Base-by-base conservation (phyloP, 2,797 vertebrate genomes). In the Pachyuromys duprasi region DNA sequence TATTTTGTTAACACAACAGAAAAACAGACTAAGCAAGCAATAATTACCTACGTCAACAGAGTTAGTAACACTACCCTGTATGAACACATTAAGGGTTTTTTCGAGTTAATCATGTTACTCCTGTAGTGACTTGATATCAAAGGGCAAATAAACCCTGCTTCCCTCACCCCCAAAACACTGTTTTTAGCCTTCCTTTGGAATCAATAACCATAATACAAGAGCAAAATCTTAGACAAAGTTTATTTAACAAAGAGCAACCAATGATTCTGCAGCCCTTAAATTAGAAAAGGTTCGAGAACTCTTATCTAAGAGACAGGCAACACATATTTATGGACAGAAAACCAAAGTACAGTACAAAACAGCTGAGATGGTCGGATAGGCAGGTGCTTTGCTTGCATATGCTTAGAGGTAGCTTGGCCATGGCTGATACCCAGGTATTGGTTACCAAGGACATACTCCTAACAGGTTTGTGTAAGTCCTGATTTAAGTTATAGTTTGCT, bases 71-170 rank as follows among this genome's bases (percentile, higher is more conserved):
- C 15, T 28, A 24, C 28, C n/a, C 55, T 74, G 1, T n/a, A 22
- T 53, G 26, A 63, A 20, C 1, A 26, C 5, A 20, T 69, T 79
- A 75, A 84, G 2, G 31, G 12, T 67, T 86, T 94, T 94, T 65
- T 86, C 86, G 65, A 74, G 33, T 83, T 42, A 89, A 82, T 90
- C 78, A 83, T 91, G 33, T 88, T 49, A 87, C 31, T 15, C 92
- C 26, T 14, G 8, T 5, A 53, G 57, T 83, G 39, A 91, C 65
- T 74, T 72, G 60, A 63, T 33, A 39, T 36, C 8, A 39, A 89
- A 83, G 1, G 6, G 15, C 45, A 80, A 72, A 55, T 57, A 92
- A 93, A 89, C 80, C 67, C 22, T 75, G 55, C 79, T n/a, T n/a
- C 49, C 49, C 49, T 11, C 49, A 49, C 24, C 22, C 31, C 81